Evolutionary conservation across 2,888 invertebrate species (phyloP), one percentile per base, ranked within the genome.

Genomic region (Pseudoips prasinana): DNA sequence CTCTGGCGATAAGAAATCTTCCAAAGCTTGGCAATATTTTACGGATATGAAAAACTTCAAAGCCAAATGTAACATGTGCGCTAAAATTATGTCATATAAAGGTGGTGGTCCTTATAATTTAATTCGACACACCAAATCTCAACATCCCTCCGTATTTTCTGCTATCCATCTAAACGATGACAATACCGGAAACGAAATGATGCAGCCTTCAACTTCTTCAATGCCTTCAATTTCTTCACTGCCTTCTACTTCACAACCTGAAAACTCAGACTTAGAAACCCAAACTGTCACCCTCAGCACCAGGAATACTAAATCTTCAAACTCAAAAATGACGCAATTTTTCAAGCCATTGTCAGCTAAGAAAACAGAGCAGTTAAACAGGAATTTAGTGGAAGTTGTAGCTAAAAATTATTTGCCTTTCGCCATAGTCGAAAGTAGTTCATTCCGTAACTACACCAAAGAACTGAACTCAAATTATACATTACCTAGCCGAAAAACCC

Each of bases 21-120:
- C 29, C 1, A 29, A 18, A 29, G 17, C 29, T 0, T 29, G 29
- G 29, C 17, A 29, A 23, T 29, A 17, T 23, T 29, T 29, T 7
- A 29, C 14, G 7, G 29, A 29, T n/a, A 7, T 29, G 9, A 7
- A 17, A 9, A 23, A 29, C 6, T 2, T 23, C 5, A 29, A 29
- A 7, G 29, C 29, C 2, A 29, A 29, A 29, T 29, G 29, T 11
- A 23, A 14, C 9, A 8, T 29, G 9, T 29, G 29, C 10, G 9
- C 8, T 3, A 29, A 29, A 29, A 9, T 8, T 8, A 23, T 29
- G 8, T 29, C 29, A 1, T 23, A 29, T 7, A 29, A 14, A 17
- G 29, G 29, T 7, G 23, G 17, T 9, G 29, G 29, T 9, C 11
- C 29, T 17, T 29, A 29, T n/a, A 29, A 23, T 18, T 9, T 29